Conservation (phyloP, 2,797 vertebrate genomes). For the Pteropus rufus region DNA sequence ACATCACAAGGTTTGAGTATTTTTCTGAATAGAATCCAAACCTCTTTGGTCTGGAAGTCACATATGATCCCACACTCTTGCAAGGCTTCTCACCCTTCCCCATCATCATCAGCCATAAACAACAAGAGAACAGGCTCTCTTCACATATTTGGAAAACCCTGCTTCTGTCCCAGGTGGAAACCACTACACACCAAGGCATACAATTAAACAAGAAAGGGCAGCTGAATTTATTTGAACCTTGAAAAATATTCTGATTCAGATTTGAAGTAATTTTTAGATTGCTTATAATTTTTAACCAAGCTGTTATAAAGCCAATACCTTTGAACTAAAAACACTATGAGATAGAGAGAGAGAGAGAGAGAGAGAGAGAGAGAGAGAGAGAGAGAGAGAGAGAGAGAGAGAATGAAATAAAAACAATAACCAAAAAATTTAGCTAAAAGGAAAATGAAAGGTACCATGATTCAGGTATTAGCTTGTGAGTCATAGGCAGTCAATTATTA, state of each 20-base stretch:
- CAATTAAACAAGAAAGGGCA: neutral
- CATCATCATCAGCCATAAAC: neutral
- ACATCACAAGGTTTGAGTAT: conserved; percentile 39
- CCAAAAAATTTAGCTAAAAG: neutral
- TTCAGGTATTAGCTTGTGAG: neutral
- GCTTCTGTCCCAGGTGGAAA: neutral
- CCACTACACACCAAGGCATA: neutral
- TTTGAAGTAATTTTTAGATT: conserved; percentile 5
- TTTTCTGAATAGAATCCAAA: conserved; percentile 43
- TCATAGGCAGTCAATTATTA: neutral
- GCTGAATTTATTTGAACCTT: conserved; percentile 23
- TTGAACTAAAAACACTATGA: neutral
- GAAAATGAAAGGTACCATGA: neutral
- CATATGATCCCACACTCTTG: neutral
- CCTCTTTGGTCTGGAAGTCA: conserved; percentile 35
- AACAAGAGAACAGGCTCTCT: neutral
- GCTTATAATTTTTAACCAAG: neutral
- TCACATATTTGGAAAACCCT: neutral
- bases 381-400: neutral
- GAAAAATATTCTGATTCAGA: neutral
- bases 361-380: neutral
- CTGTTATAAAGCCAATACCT: neutral
- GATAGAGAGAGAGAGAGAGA: neutral
- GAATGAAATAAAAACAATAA: neutral
- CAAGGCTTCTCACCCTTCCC: neutral